Evolutionary conservation across 1,140 invertebrate genomes (phyloP).

Genomic region (Drosophila lini): DNA sequence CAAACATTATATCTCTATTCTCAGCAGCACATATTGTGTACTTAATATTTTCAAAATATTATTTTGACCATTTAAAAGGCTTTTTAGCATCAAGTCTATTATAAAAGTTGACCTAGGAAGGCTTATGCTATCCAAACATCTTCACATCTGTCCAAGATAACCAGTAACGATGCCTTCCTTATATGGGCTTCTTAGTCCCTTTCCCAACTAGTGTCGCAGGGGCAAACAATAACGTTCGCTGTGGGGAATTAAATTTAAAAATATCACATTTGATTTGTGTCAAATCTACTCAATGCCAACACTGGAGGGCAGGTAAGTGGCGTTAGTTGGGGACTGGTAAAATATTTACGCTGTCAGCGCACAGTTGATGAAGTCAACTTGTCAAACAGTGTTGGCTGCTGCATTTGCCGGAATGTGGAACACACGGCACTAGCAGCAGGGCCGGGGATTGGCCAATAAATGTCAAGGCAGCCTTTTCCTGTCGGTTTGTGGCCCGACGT

Average conservation of each 20-base stretch:
- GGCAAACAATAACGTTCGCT: background rate
- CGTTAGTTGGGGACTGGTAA: constrained; percentile 43
- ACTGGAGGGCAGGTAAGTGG: constrained; percentile 12
- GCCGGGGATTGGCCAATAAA: constrained; percentile 8
- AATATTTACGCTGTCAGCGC: constrained; percentile 71
- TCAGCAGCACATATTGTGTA: background rate
- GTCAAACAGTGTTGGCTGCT: constrained; percentile 18
- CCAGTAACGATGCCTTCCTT: background rate
- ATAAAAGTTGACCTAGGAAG: background rate
- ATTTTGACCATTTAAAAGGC: background rate
- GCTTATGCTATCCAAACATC: background rate
- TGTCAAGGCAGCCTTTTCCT: constrained; percentile 11
- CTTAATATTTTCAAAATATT: background rate
- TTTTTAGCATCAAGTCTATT: background rate
- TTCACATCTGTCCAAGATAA: background rate
- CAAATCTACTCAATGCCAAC: constrained; percentile 43
- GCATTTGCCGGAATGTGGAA: constrained; percentile 4
- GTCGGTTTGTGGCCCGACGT: background rate
- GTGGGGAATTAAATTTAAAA: constrained; percentile 10
- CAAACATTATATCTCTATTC: background rate
- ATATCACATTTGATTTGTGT: constrained; percentile 64
- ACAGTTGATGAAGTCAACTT: constrained; percentile 27
- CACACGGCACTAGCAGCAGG: background rate
- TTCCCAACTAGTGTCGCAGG: background rate
- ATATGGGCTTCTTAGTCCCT: too few relatives aligned